Evolutionary conservation across 1,140 invertebrate genomes (phyloP), one percentile per base, ranked within the genome.

Genomic region (Arctopsyche grandis): DNA sequence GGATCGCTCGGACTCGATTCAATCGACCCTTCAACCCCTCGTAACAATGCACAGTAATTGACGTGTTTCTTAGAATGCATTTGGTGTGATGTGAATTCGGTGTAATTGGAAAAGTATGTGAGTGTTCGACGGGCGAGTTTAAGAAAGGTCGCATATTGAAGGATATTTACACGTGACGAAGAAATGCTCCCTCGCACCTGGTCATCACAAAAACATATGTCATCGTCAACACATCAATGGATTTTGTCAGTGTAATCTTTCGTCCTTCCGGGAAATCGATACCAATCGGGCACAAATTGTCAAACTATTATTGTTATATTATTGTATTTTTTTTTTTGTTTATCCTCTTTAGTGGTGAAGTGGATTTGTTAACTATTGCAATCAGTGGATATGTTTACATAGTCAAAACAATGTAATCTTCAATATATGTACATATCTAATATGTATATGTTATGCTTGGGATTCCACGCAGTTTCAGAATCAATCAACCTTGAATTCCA

Each of bases 181-280:
- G 12, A 52, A 52, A 5, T 52, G 46, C 21, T 63, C 63, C 29
- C 74, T 63, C 48, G 52, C 74, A 76, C 74, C 74, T 76, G 74
- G 74, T 60, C 48, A 60, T 75, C 73, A 63, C n/a, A n/a, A 60
- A 7, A 38, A 22, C 26, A 76, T 56, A 75, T 60, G 73, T 58
- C 74, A 76, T 60, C 56, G 43, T 75, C 69, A 71, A 22, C 73
- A 56, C 22, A 75, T 5, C 38, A 46, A 75, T 24, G 1, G 73
- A 19, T 10, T 29, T 52, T 12, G 48, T 52, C 48, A 52, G 29
- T 1, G 29, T 38, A 52, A 52, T 4, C 48, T 10, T 14, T 44
- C 73, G 16, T 26, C 48, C 48, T 75, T 75, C 73, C 21, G 9
- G 46, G 73, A 75, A 75, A 38, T 29, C 22, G 16, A 16, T 9